Conservation (phyloP, 2,888 invertebrate species). For the Sinopyrophorus schimmeli region DNA sequence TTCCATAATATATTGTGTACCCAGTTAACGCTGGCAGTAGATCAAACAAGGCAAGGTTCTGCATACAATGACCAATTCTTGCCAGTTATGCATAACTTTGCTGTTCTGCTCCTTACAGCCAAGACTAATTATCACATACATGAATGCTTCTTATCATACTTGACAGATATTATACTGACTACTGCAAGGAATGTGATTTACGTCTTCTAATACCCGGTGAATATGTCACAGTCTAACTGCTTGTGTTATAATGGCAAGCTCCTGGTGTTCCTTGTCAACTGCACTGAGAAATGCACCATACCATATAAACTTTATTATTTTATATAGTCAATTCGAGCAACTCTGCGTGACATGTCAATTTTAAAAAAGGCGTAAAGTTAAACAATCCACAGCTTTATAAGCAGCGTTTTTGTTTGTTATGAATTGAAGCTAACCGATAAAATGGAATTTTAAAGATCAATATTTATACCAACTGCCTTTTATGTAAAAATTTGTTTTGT, state of each 20-base stretch:
- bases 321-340: conserved; percentile 15
- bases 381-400: conserved; percentile 26
- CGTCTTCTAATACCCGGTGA: conserved; percentile 25
- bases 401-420: conserved; percentile 18
- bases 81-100: conserved; percentile 32
- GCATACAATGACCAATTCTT: conserved; percentile 34
- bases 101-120: conserved; percentile 48
- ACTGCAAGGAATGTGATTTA: conserved; percentile 46
- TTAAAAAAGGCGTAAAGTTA: conserved; percentile 16
- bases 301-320: conserved; percentile 21
- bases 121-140: conserved; percentile 56
- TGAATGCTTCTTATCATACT: conserved; percentile 55
- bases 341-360: conserved; percentile 23
- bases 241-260: conserved; percentile 43
- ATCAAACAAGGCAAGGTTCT: conserved; percentile 34
- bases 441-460: conserved; percentile 29
- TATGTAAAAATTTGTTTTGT: too few relatives aligned
- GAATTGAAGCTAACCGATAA: conserved; percentile 18
- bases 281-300: conserved; percentile 43
- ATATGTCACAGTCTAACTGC: conserved; percentile 38
- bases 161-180: conserved; percentile 54
- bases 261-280: conserved; percentile 49
- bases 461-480: conserved; percentile 25
- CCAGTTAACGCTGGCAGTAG: conserved; percentile 45
- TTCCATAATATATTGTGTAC: conserved; percentile 50